Conservation (phyloP, 1,140 invertebrate species). For the Cardiocondyla obscurior region DNA sequence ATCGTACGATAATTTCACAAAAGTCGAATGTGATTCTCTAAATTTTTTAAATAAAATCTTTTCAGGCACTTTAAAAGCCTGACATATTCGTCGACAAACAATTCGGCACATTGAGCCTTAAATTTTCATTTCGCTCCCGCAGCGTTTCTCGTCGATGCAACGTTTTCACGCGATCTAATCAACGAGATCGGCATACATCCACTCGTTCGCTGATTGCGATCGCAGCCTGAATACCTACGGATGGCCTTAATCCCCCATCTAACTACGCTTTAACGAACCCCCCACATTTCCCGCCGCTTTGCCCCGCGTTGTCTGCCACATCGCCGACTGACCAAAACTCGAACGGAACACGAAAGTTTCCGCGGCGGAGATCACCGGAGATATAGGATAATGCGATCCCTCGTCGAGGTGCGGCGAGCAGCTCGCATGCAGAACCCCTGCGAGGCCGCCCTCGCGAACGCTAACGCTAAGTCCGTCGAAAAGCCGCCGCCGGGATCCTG, state of each 20-base stretch:
- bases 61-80: background rate
- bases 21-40: background rate
- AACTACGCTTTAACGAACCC: slow-evolving; percentile 38
- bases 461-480: slow-evolving; percentile 54
- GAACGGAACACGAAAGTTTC: slow-evolving; percentile 41
- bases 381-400: slow-evolving; percentile 62
- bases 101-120: background rate
- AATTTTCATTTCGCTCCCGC: background rate
- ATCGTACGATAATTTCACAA: background rate
- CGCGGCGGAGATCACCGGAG: slow-evolving; percentile 41
- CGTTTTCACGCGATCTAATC: slow-evolving; percentile 35
- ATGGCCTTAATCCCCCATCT: slow-evolving; percentile 23
- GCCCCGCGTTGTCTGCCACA: background rate
- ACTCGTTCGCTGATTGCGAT: slow-evolving; percentile 24
- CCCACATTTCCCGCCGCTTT: slow-evolving; percentile 2
- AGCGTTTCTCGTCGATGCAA: background rate
- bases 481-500: slow-evolving; percentile 28
- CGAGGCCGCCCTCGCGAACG: background rate
- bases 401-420: slow-evolving; percentile 39
- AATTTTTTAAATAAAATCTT: background rate
- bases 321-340: slow-evolving; percentile 43
- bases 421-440: slow-evolving; percentile 43
- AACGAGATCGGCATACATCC: slow-evolving; percentile 13
- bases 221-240: slow-evolving; percentile 22
- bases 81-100: no score